Percentiles rank a stretch among this genome's conserved stretches.
Conservation (phyloP, 1,140 invertebrate genomes). For the Cardiocondyla obscurior region DNA sequence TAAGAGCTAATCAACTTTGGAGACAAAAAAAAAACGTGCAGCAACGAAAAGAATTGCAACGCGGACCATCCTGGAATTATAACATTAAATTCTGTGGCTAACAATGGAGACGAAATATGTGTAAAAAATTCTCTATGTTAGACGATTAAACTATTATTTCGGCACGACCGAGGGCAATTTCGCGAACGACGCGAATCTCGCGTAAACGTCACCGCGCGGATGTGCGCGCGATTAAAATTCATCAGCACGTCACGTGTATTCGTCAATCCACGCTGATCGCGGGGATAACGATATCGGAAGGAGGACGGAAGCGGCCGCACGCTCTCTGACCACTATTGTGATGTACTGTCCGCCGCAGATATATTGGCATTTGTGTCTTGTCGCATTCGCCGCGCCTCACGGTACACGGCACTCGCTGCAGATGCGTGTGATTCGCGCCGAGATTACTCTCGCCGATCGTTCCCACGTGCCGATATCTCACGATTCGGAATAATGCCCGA, state of each 20-base stretch:
- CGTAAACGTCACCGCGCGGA: neutral
- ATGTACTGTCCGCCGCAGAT: conserved; percentile 41
- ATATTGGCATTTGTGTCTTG: conserved; percentile 47
- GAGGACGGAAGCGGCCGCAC: conserved; percentile 21
- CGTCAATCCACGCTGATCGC: conserved; percentile 60
- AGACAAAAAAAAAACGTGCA: neutral
- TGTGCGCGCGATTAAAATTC: conserved; percentile 48
- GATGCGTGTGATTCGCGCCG: conserved; percentile 36
- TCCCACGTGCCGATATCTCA: conserved; percentile 31
- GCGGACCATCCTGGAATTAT: no score
- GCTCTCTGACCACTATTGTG: conserved; percentile 41
- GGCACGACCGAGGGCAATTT: no score
- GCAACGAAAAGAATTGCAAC: neutral
- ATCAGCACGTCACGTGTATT: conserved; percentile 19
- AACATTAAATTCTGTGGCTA: no score
- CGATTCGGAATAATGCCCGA: conserved; percentile 33
- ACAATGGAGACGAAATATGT: no score
- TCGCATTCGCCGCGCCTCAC: conserved; percentile 35
- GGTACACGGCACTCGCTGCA: neutral
- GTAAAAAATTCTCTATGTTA: no score
- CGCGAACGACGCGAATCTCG: conserved; percentile 41
- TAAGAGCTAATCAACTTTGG: neutral
- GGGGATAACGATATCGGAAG: conserved; percentile 54
- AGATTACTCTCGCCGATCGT: conserved; percentile 32
- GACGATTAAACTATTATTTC: no score